A percentile compares a stretch with the other conserved stretches of the same genome.
Conservation (phyloP, 2,888 invertebrate genomes). For the Drosophila monieri region DNA sequence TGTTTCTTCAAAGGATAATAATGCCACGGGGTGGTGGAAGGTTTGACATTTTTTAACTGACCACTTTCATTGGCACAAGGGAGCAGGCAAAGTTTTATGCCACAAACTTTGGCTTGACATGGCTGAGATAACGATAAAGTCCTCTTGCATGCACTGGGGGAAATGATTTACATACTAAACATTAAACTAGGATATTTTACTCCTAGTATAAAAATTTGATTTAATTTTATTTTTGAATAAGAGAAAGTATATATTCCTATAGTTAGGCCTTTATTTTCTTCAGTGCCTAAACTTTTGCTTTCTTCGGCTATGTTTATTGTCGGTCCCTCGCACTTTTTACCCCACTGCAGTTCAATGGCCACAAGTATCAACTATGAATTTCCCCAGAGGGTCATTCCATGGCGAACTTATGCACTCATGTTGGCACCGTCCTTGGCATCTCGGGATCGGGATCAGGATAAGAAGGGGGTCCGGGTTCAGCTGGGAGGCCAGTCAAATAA, state of each 20-base stretch:
- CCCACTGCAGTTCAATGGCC: slow-evolving; percentile 69
- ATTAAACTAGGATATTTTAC: not conserved
- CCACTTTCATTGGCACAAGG: slow-evolving; percentile 57
- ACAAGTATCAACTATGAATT: slow-evolving; percentile 56
- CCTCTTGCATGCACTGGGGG: slow-evolving; percentile 11
- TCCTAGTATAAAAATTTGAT: not conserved
- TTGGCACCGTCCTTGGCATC: not conserved
- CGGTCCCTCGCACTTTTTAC: slow-evolving; percentile 37
- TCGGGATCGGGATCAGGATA: slow-evolving; percentile 17
- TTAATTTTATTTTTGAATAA: not conserved
- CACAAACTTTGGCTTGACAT: slow-evolving; percentile 57
- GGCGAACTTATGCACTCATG: slow-evolving; percentile 48
- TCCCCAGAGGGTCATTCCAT: slow-evolving; percentile 67
- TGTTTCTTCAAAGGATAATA: slow-evolving; percentile 13
- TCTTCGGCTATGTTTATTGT: slow-evolving; percentile 59
- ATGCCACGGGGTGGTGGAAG: not conserved
- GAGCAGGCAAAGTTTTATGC: slow-evolving; percentile 56
- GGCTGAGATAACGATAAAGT: slow-evolving; percentile 61
- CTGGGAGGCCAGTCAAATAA: slow-evolving; percentile 69
- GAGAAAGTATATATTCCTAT: not conserved
- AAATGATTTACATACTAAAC: not conserved
- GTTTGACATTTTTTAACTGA: slow-evolving; percentile 67
- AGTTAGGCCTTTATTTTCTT: not conserved
- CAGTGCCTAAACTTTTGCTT: slow-evolving; percentile 45
- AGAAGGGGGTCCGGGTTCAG: slow-evolving; percentile 25